A percentile compares a stretch with the other conserved stretches of the same genome.
phyloP scores from a whole-genome alignment of 1,140 invertebrate species.

The Batillaria attramentaria region DNA sequence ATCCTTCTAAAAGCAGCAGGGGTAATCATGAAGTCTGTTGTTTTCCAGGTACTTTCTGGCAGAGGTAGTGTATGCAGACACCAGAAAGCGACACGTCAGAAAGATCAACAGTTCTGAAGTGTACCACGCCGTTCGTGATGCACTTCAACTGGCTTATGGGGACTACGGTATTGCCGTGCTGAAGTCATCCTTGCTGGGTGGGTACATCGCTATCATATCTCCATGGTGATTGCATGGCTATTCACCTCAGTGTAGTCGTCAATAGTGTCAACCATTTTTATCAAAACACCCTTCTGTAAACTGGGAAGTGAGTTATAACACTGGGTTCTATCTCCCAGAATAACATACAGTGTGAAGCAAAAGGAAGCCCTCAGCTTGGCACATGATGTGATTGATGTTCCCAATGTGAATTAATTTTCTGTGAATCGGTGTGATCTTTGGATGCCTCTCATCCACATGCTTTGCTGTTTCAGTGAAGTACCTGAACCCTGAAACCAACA shows the following conservation, averaged over 20 bases:
- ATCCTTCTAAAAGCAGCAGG: too few species aligned
- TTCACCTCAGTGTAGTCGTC: neutral
- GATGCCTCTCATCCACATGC: neutral
- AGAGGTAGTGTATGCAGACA: neutral
- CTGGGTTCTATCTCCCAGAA: neutral
- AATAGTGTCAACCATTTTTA: neutral
- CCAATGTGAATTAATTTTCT: neutral
- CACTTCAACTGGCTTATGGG: neutral
- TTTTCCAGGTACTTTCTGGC: conserved; percentile 8
- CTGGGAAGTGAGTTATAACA: neutral
- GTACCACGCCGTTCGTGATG: neutral
- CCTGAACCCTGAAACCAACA: conserved; percentile 37
- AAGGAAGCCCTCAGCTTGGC: neutral
- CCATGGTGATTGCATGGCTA: neutral
- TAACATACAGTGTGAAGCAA: neutral
- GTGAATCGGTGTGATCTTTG: neutral
- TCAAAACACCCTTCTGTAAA: neutral
- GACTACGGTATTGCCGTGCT: conserved; percentile 10
- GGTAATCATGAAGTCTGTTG: too few species aligned
- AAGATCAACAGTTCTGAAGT: neutral
- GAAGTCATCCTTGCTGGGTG: conserved; percentile 9
- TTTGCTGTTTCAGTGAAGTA: conserved; percentile 41
- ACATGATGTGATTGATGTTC: neutral
- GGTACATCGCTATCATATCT: neutral
- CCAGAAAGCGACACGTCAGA: neutral